Conservation (phyloP, 2,888 invertebrate genomes). For the Theretra japonica region DNA sequence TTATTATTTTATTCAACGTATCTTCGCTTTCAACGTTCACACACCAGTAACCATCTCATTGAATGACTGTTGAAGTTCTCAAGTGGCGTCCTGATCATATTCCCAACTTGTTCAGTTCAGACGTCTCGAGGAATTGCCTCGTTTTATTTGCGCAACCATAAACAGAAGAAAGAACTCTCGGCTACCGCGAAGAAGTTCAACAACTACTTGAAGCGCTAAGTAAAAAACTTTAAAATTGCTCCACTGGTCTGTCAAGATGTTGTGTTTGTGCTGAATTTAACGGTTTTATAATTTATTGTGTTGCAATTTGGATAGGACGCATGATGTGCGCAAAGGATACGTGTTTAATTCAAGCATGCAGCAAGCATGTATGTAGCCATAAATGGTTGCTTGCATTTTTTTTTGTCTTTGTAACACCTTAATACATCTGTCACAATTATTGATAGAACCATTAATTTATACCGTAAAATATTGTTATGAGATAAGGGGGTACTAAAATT, state of each 20-base stretch:
- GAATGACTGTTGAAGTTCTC: background rate
- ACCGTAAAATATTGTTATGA: too few species aligned
- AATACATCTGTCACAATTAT: too few species aligned
- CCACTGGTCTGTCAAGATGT: background rate
- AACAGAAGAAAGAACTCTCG: background rate
- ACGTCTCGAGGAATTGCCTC: background rate
- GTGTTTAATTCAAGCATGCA: too few species aligned
- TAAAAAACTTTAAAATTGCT: constrained; percentile 33
- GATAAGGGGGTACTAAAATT: too few species aligned
- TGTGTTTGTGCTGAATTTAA: background rate
- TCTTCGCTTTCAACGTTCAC: too few species aligned
- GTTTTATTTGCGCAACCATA: background rate
- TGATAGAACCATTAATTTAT: too few species aligned
- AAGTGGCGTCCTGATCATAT: background rate
- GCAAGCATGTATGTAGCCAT: too few species aligned
- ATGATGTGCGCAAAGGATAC: too few species aligned
- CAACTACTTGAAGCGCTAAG: constrained; percentile 18
- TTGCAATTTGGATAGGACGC: too few species aligned
- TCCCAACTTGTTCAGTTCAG: background rate
- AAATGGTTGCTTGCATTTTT: too few species aligned
- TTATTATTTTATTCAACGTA: too few species aligned
- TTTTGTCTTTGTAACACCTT: too few species aligned
- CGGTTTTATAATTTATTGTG: background rate
- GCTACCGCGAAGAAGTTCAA: constrained; percentile 15
- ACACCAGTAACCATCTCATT: background rate